Evolutionary conservation across 2,797 vertebrate genomes (phyloP).

Genomic region (Poeciliopsis infans): DNA sequence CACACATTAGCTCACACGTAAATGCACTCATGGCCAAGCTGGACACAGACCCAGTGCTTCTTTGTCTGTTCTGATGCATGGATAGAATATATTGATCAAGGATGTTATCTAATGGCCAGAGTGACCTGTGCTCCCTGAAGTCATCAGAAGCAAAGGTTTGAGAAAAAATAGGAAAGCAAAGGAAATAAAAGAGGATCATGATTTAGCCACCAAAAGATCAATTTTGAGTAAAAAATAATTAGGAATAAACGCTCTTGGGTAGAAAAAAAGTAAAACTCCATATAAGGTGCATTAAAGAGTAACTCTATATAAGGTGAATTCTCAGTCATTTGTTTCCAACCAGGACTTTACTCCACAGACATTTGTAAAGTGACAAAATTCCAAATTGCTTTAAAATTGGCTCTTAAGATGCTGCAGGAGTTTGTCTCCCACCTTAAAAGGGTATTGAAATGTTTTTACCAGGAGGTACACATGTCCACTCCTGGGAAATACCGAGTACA

Average conservation of each 20-base stretch:
- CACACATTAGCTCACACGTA: constrained; percentile 11
- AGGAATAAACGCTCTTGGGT: constrained; percentile 21
- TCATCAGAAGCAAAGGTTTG: constrained; percentile 59
- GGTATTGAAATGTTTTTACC: constrained; percentile 47
- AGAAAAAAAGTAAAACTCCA: constrained; percentile 25
- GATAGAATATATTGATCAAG: constrained; percentile 58
- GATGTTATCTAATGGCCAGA: constrained; percentile 71
- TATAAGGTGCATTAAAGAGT: constrained; percentile 13
- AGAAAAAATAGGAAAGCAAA: constrained; percentile 37
- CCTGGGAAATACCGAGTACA: constrained; percentile 38
- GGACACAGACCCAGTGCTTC: constrained; percentile 9
- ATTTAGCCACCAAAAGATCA: constrained; percentile 19
- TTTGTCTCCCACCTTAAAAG: constrained; percentile 43
- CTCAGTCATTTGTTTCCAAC: constrained; percentile 49
- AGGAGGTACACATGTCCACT: constrained; percentile 38
- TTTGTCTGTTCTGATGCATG: constrained; percentile 12
- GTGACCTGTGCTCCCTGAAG: constrained; percentile 63
- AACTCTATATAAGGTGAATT: constrained; percentile 40
- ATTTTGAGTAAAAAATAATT: constrained; percentile 6
- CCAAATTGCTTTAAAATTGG: constrained; percentile 41
- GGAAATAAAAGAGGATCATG: constrained; percentile 23
- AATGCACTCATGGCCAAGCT: constrained; percentile 23
- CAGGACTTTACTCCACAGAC: constrained; percentile 27
- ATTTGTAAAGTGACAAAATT: constrained; percentile 50
- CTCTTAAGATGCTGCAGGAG: constrained; percentile 24